Conservation (phyloP, 2,113 vertebrate genomes). For the Neofelis nebulosa region DNA sequence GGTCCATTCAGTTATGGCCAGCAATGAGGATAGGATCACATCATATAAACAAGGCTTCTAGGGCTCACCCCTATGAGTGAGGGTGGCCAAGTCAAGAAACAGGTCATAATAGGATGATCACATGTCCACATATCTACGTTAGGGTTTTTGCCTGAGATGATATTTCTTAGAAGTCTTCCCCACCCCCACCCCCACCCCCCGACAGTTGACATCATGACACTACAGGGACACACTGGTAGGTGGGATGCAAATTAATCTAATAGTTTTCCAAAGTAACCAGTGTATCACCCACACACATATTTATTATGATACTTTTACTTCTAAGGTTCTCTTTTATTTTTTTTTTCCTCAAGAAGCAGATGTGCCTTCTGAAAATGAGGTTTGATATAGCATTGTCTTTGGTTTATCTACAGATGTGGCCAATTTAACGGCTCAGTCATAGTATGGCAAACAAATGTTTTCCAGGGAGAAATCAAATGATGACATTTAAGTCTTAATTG, state of each 20-base stretch:
- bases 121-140: neutral
- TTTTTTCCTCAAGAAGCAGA: constrained; percentile 53
- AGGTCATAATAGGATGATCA: neutral
- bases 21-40: neutral
- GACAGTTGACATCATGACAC: neutral
- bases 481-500: constrained; percentile 75
- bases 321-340: constrained; percentile 44
- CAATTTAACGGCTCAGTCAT: constrained; percentile 53
- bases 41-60: neutral
- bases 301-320: constrained; percentile 16
- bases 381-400: constrained; percentile 44
- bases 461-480: constrained; percentile 78
- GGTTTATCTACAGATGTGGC: constrained; percentile 63
- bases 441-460: constrained; percentile 70
- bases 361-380: constrained; percentile 51
- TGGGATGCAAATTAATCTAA: neutral
- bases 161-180: neutral
- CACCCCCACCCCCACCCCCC: too few species aligned
- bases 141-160: neutral
- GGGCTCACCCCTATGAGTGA: neutral
- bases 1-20: neutral
- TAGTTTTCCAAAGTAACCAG: neutral
- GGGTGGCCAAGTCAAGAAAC: neutral
- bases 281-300: neutral
- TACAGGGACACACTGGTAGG: neutral